Evolutionary conservation across 2,797 vertebrate species (phyloP), one percentile per base, ranked within the genome.

Genomic region (Anguilla obscura): DNA sequence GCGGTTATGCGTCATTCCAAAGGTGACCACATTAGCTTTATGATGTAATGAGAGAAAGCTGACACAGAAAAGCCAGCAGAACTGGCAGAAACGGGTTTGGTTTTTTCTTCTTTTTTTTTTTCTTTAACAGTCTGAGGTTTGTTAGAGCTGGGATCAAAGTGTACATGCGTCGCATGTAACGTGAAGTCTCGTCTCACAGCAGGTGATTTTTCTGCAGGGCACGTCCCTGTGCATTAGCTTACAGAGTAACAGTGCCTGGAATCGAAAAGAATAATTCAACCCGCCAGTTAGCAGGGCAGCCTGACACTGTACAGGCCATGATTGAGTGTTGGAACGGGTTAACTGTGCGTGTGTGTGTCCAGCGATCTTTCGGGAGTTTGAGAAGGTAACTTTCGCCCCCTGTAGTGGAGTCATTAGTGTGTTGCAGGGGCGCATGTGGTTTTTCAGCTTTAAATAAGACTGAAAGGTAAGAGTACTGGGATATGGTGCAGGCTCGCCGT

Each of bases 371-470:
- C 60, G 27, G 90, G 76, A 89, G 89, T 54, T 54, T 24, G 1
- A 21, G 79, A 48, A 16, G 66, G 21, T 36, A 45, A 71, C 33
- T 14, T 33, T 36, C 27, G 14, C 30, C 14, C 1, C 10, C 10
- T 71, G 66, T 7, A 71, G 24, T 30, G 24, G 69, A 74, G 30
- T 18, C 30, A 0, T 76, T 40, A 3, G 8, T 7, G 18, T 10
- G 12, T 74, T 74, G 69, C 24, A 50, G n/a, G 27, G 12, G 4
- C 33, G 14, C 7, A 7, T n/a, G 56, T 14, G 58, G 1, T 56
- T 90, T 85, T 3, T 45, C 18, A 9, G 30, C 18, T 82, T 16
- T 52, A 54, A 91, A 92, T 56, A 74, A 74, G 9, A 74, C 33
- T 74, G 14, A 10, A 12, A 12, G 27, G 27, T 6, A 21, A 74